These are phyloP conservation scores for Leucophenga maculata DNA, from an alignment of 2,888 invertebrate genomes.

Conservation along the genomic window DNA sequence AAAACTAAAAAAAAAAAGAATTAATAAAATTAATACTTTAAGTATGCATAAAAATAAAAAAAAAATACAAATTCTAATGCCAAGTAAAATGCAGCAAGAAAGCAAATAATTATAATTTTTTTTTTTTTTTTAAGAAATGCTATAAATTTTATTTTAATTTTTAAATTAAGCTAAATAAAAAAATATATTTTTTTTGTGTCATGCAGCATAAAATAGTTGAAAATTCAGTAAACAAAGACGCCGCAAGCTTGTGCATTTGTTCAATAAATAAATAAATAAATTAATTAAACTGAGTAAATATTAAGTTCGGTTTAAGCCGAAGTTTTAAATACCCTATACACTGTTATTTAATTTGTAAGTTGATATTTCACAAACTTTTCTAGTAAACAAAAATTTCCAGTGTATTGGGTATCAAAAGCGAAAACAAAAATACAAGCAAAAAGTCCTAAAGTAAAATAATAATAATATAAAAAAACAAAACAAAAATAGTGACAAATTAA, in stretches of 20 bases:
- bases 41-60: background rate
- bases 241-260: no score
- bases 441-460: conserved; percentile 42
- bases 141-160: background rate
- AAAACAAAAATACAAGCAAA: conserved; percentile 37
- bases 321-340: no score
- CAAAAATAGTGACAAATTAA: conserved; percentile 41
- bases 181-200: background rate
- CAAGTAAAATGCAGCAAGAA: background rate
- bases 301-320: no score
- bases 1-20: background rate
- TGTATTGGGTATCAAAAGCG: background rate
- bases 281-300: background rate
- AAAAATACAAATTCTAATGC: background rate
- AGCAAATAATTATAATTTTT: conserved; percentile 22
- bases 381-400: background rate
- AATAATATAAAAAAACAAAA: conserved; percentile 23
- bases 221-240: background rate
- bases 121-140: background rate
- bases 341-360: background rate
- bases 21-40: background rate
- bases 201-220: background rate
- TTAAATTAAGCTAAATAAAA: background rate
- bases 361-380: no score
- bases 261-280: no score